Conservation (phyloP, 2,888 invertebrate genomes). For the Dione juno region DNA sequence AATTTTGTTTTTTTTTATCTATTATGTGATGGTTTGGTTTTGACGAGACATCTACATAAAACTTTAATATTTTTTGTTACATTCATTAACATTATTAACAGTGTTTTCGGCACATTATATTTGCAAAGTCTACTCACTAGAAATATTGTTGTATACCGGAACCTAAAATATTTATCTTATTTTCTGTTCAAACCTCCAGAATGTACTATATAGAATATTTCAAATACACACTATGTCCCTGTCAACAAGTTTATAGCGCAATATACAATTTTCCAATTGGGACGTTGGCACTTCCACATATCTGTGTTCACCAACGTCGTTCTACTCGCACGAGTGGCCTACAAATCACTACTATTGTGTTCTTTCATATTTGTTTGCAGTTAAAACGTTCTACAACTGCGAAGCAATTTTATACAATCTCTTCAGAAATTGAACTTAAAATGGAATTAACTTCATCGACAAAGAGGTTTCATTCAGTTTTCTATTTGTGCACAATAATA, state of each 20-base stretch:
- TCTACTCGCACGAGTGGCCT: conserved; percentile 44
- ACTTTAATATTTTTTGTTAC: too few relatives aligned
- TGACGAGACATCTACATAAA: too few relatives aligned
- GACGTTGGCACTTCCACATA: conserved; percentile 59
- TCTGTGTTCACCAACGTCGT: conserved; percentile 43
- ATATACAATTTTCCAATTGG: conserved; percentile 64
- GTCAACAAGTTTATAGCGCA: conserved; percentile 62
- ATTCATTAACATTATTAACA: background rate
- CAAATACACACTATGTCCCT: conserved; percentile 50
- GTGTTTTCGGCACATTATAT: background rate
- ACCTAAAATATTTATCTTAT: conserved; percentile 11
- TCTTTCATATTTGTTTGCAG: conserved; percentile 54
- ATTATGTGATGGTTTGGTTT: too few relatives aligned
- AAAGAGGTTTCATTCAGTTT: conserved; percentile 23
- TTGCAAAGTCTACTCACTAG: background rate
- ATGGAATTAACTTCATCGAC: conserved; percentile 35
- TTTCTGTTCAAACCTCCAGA: background rate
- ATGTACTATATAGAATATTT: conserved; percentile 5
- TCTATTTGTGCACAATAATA: conserved; percentile 9
- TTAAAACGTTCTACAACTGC: conserved; percentile 40
- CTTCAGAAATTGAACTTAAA: conserved; percentile 37
- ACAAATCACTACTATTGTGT: conserved; percentile 60
- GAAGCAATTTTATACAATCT: conserved; percentile 39
- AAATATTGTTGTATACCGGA: background rate
- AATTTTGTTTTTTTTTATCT: too few relatives aligned